Conservation (phyloP, 2,888 invertebrate genomes). For the Augochlorella aurata region DNA sequence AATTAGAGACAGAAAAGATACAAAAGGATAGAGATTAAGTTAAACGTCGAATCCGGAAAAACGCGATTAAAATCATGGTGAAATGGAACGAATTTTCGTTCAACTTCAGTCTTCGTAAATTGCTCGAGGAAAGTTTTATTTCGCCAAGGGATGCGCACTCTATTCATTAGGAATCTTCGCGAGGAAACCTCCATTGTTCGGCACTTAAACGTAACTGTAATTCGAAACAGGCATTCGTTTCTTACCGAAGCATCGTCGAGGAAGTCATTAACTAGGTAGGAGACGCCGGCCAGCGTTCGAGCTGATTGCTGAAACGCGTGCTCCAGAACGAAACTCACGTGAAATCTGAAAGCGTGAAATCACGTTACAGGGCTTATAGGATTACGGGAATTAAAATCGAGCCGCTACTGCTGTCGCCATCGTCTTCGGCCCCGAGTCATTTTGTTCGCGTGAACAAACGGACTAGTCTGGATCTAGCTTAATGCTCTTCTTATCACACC, state of each 20-base stretch:
- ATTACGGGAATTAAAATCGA: conserved; percentile 77
- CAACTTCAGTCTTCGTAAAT: not conserved
- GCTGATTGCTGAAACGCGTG: conserved; percentile 10
- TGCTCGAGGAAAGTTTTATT: not conserved
- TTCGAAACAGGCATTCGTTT: conserved; percentile 7
- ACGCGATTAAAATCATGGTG: not conserved
- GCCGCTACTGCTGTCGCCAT: conserved; percentile 56
- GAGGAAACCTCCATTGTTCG: not conserved
- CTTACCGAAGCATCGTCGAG: not conserved
- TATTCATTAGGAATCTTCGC: not conserved
- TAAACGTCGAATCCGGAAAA: not conserved
- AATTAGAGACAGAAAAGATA: too few relatives aligned
- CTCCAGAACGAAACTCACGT: conserved; percentile 54
- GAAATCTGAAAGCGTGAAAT: conserved; percentile 79
- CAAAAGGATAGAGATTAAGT: too few relatives aligned
- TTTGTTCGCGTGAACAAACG: conserved; percentile 25
- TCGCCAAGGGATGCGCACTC: not conserved
- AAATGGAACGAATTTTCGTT: not conserved
- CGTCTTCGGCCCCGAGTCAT: conserved; percentile 19
- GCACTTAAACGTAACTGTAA: not conserved
- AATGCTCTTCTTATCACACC: conserved; percentile 12
- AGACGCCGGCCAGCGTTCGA: not conserved
- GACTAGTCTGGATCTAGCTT: conserved; percentile 4
- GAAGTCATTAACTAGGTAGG: conserved; percentile 7
- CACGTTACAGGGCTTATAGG: conserved; percentile 76